Evolutionary conservation across 2,113 vertebrate species (phyloP), one percentile per base, ranked within the genome.

Genomic region (Takifugu flavidus): DNA sequence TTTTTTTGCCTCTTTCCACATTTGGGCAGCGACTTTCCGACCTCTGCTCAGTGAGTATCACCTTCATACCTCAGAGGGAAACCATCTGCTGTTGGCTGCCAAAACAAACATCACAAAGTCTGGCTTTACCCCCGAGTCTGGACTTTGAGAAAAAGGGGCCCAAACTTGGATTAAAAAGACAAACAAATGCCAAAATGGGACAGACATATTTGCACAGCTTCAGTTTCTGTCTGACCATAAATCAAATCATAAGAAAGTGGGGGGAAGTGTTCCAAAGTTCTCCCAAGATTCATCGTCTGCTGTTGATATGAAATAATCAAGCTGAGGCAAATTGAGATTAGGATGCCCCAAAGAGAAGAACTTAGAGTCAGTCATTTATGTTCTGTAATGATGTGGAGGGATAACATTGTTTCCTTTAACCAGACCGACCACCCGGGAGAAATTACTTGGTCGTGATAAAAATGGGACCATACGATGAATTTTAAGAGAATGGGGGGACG

Each of bases 281-380:
- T 74, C 20, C 45, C 25, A 13, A 31, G 49, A 57, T 62, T 34
- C 42, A 34, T 25, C 62, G 3, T 3, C 12, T 44, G 58, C 54
- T 29, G 57, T 49, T 46, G 68, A 43, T 72, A 42, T 29, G 10
- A 75, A 78, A 73, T 70, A 72, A 80, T 76, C 66, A 67, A 66
- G 25, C 7, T 45, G 27, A 52, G 58, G 25, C 50, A 59, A 53
- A 70, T 72, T 14, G 6, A 53, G 54, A 60, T 47, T 56, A 57
- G 53, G 25, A 60, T 28, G 64, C 12, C 51, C n/a, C 1, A 53
- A 68, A 59, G 49, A 13, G 43, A 25, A 34, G n/a, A 56, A 25
- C 29, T 53, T 60, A 71, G 60, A 57, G 65, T 53, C 69, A 78
- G 58, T 72, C 70, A 64, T 74, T 78, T 74, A 71, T 69, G 70